Evolutionary conservation across 2,797 vertebrate genomes (phyloP), one percentile per base, ranked within the genome.

Genomic region (Philypnodon macrostomus): DNA sequence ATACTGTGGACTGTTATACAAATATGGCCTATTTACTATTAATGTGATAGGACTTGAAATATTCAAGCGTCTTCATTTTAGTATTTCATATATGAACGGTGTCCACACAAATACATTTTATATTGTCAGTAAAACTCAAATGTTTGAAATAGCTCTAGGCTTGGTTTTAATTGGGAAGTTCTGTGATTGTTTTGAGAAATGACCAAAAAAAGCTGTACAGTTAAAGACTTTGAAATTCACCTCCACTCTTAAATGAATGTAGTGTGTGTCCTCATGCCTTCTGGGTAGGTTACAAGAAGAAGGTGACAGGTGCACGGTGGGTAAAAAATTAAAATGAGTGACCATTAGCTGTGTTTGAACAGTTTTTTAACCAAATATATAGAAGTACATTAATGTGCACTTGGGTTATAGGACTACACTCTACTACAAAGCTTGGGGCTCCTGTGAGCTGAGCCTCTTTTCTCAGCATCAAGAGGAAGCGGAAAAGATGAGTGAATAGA

Each of bases 131-230:
- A n/a, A n/a, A n/a, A n/a, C n/a, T n/a, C n/a, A n/a, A n/a, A n/a
- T n/a, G n/a, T n/a, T n/a, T n/a, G n/a, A n/a, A n/a, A n/a, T n/a
- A n/a, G n/a, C n/a, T n/a, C n/a, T n/a, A n/a, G n/a, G n/a, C n/a
- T n/a, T n/a, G n/a, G n/a, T n/a, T n/a, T n/a, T n/a, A n/a, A n/a
- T 23, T 23, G 21, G 9, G 23, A 40, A 37, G 44, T 32, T 35
- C 15, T 32, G 16, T 1, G 2, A 68, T 77, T 86, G 83, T 86
- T 85, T 85, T 78, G 83, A 85, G 41, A 33, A 27, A 24, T 41
- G 42, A 49, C 45, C 46, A 46, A 57, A 59, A 58, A 63, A 67
- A 69, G 70, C 72, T 64, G 69, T 58, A 72, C 73, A 79, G 56
- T 52, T 67, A 58, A 44, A 61, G 79, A 67, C 50, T 80, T 75